Conservation (phyloP, 2,113 vertebrate species). For the Strix aluco region DNA sequence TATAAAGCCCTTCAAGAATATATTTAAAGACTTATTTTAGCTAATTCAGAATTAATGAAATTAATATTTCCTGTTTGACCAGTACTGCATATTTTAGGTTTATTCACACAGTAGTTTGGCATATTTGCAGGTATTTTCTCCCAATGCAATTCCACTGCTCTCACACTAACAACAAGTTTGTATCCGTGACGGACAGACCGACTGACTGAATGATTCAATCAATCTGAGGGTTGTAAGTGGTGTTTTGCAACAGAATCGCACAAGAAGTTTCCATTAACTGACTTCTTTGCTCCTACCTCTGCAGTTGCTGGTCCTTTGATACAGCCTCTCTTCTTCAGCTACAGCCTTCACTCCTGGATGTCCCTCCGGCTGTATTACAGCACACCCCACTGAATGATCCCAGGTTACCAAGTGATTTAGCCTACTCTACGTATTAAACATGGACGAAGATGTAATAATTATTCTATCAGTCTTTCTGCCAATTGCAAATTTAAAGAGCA, state of each 20-base stretch:
- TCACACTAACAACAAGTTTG: neutral
- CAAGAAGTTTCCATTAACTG: neutral
- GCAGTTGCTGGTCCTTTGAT: neutral
- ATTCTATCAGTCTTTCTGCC: neutral
- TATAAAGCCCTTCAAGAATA: neutral
- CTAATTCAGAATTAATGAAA: neutral
- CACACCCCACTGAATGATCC: neutral
- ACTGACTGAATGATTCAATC: accelerated
- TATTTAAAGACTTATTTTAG: neutral
- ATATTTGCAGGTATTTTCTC: neutral
- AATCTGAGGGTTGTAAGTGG: accelerated
- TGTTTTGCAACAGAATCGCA: neutral
- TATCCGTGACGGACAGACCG: accelerated
- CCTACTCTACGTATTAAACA: neutral
- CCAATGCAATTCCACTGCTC: neutral
- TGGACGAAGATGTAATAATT: neutral
- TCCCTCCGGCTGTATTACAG: neutral
- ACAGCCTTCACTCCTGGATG: neutral
- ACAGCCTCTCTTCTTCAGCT: neutral
- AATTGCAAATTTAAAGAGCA: neutral
- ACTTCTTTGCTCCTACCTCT: neutral
- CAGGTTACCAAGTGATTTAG: too few relatives aligned
- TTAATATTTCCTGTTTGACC: accelerated
- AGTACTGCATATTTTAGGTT: accelerated
- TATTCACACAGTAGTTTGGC: accelerated